Evolutionary conservation across 2,888 invertebrate genomes (phyloP).

Genomic region (Leucozona laternaria): DNA sequence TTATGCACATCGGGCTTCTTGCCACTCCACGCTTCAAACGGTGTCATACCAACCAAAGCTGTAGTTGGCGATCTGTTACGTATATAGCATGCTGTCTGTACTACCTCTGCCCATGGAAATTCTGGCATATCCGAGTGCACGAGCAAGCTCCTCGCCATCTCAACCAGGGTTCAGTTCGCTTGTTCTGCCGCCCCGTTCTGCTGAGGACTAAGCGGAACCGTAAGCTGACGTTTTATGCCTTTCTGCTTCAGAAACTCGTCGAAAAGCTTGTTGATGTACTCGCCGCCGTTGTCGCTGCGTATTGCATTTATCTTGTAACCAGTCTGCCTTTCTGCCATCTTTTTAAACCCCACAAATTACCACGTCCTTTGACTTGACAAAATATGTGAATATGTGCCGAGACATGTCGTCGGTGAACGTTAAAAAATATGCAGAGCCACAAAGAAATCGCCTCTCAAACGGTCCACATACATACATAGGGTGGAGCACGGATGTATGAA

Average conservation of each 20-base stretch:
- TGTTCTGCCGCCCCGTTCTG: constrained; percentile 70
- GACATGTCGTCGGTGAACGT: neutral
- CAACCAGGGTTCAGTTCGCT: constrained; percentile 71
- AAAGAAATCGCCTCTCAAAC: constrained; percentile 50
- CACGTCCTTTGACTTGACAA: constrained; percentile 27
- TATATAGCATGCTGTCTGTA: constrained; percentile 53
- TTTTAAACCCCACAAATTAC: constrained; percentile 40
- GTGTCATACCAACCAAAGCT: constrained; percentile 27
- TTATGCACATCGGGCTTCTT: constrained; percentile 53
- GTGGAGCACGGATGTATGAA: too few relatives aligned
- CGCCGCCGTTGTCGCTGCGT: constrained; percentile 58
- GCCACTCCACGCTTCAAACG: constrained; percentile 38
- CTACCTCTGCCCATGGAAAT: constrained; percentile 70
- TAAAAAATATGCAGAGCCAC: constrained; percentile 39
- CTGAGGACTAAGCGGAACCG: constrained; percentile 59
- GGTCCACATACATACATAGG: constrained; percentile 40
- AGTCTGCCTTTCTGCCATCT: constrained; percentile 45
- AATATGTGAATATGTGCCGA: constrained; percentile 43
- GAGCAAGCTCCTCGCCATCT: constrained; percentile 78
- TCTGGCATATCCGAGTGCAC: constrained; percentile 76
- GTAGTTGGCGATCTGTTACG: constrained; percentile 37
- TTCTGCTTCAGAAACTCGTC: constrained; percentile 38
- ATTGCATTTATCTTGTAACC: constrained; percentile 59
- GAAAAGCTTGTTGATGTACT: constrained; percentile 58
- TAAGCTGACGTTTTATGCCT: constrained; percentile 58